These are phyloP conservation scores for Cataglyphis livida DNA, from an alignment of 2,888 invertebrate species.

Conservation along the genomic window DNA sequence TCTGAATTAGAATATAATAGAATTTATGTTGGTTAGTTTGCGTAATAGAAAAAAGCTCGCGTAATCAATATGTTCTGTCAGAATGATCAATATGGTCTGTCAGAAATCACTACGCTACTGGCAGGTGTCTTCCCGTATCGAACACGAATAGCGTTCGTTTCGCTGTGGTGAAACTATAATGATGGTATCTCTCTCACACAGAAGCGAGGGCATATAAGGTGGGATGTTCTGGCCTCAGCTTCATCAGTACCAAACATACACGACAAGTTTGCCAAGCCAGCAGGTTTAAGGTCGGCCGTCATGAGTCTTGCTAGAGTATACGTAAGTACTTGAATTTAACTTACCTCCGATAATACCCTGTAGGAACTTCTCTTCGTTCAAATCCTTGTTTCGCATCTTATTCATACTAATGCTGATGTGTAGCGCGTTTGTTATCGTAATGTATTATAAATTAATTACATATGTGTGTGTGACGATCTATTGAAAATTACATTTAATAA, in stretches of 20 bases:
- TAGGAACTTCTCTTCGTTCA: neutral
- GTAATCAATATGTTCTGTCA: neutral
- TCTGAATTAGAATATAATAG: neutral
- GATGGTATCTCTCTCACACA: conserved; percentile 78
- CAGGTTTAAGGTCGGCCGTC: conserved; percentile 77
- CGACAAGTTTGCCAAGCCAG: conserved; percentile 80
- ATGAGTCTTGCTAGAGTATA: conserved; percentile 79
- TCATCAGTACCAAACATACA: conserved; percentile 84
- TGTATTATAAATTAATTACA: neutral
- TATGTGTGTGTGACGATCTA: neutral
- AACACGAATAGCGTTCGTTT: conserved; percentile 75
- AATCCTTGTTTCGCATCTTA: neutral
- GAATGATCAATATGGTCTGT: neutral
- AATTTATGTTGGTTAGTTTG: neutral
- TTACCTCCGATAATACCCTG: neutral
- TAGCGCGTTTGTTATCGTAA: neutral
- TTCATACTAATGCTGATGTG: neutral
- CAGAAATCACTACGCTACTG: conserved; percentile 74
- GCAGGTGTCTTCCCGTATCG: conserved; percentile 77
- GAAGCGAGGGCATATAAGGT: conserved; percentile 85
- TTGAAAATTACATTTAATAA: conserved; percentile 1
- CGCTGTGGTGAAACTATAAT: conserved; percentile 79
- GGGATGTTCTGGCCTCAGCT: conserved; percentile 84
- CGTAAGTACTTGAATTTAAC: conserved; percentile 75
- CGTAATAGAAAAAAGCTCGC: conserved; percentile 1